phyloP scores from a whole-genome alignment of 2,113 vertebrate species.

The Ovis aries region ARS-UI_Ramb_v3.0 NC_056068.1:42151501-42152000 shows the following conservation, averaged over 20 bases:
- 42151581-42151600: background rate
- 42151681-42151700: background rate
- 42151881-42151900: background rate
- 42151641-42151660: background rate
- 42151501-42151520: background rate
- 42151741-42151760: background rate
- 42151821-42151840: background rate
- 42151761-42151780: background rate
- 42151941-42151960: background rate
- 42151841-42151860: background rate
- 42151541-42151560: background rate
- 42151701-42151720: background rate
- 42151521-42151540: background rate
- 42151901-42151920: background rate
- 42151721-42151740: background rate
- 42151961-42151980: background rate
- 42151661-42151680: background rate
- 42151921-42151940: background rate
- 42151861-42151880: background rate
- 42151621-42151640: background rate
- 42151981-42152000: background rate
- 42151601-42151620: background rate
- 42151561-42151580: background rate
- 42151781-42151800: slow-evolving; percentile 5
- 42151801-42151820: background rate